Conservation (phyloP, 2,113 vertebrate genomes). For the Bucco capensis region DNA sequence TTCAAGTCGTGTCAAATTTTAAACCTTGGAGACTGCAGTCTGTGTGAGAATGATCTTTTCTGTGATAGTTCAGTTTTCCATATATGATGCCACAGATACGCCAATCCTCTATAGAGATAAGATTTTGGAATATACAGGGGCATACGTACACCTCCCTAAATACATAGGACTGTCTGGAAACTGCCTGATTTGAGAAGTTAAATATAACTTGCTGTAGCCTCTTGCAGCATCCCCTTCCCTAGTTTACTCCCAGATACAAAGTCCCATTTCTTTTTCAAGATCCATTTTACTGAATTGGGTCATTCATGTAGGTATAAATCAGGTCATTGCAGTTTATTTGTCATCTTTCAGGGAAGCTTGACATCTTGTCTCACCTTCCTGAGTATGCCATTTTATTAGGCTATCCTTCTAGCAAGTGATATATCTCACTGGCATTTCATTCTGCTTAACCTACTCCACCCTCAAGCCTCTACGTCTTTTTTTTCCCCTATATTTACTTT, state of each 20-base stretch:
- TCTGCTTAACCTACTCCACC: background rate
- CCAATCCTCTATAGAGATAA: background rate
- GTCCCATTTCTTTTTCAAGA: background rate
- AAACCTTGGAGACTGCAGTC: background rate
- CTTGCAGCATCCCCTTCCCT: background rate
- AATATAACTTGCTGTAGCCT: background rate
- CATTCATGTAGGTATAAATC: conserved; percentile 10
- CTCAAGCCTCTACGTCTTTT: background rate
- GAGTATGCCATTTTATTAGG: conserved; percentile 15
- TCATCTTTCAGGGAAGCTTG: background rate
- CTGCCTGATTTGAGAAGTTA: background rate
- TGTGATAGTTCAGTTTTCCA: background rate
- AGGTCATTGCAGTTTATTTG: conserved; percentile 46
- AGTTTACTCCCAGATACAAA: background rate
- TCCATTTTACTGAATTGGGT: conserved; percentile 25
- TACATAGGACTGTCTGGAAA: background rate
- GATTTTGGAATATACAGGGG: background rate
- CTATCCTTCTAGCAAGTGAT: background rate
- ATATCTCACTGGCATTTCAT: background rate
- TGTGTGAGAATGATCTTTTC: background rate
- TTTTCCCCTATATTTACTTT: background rate
- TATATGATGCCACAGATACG: background rate
- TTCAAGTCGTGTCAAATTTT: background rate
- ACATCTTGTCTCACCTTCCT: conserved; percentile 31
- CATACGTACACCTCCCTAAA: background rate